Conservation (phyloP, 2,113 vertebrate species). For the Anguilla japonica region DNA sequence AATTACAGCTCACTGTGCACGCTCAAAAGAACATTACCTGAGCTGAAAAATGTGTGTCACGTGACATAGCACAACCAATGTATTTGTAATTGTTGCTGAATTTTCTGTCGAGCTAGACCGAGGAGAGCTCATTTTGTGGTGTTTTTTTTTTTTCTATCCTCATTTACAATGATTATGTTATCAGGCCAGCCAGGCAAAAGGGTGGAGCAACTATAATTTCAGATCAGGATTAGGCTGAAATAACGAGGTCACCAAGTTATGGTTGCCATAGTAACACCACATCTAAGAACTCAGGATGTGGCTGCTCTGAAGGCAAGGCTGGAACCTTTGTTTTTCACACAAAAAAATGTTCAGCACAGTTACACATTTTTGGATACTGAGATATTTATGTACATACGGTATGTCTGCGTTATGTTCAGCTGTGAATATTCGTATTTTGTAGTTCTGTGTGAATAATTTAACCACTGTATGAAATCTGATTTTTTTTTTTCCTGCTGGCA, state of each 20-base stretch:
- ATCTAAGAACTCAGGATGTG: conserved; percentile 99
- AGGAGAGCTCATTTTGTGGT: conserved; percentile 25
- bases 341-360: neutral
- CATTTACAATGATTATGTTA: conserved; percentile 99
- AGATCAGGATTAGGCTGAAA: conserved; percentile 99
- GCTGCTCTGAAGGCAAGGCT: conserved; percentile 68
- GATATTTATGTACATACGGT: neutral
- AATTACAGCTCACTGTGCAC: too few relatives aligned
- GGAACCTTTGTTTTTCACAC: conserved; percentile 8
- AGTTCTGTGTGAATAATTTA: neutral
- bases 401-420: neutral
- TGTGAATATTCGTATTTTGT: neutral
- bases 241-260: conserved; percentile 99
- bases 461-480: neutral
- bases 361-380: neutral
- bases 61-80: neutral
- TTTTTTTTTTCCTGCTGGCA: neutral
- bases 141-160: conserved; percentile 71
- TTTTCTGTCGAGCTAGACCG: neutral
- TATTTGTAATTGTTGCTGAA: conserved; percentile 21
- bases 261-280: conserved; percentile 98
- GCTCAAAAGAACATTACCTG: neutral
- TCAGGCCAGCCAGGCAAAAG: conserved; percentile 99
- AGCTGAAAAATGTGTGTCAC: neutral
- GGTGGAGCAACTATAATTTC: conserved; percentile 99